phyloP scores from a whole-genome alignment of 2,113 vertebrate genomes.

The Dasyurus viverrinus region DNA sequence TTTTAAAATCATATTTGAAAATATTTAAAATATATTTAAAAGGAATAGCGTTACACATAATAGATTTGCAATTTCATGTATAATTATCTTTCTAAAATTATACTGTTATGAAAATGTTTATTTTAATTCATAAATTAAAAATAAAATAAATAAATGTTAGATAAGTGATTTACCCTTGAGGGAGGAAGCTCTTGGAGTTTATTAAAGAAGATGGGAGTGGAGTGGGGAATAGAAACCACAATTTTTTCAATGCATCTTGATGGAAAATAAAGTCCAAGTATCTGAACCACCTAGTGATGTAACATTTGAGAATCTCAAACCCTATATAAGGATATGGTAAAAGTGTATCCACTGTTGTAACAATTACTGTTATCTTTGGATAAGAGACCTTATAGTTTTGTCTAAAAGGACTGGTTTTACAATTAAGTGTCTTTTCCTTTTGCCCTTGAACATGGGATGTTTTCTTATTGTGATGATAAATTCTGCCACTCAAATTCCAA shows the following conservation, averaged over 20 bases:
- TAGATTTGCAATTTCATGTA: not conserved
- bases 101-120: not conserved
- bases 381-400: not conserved
- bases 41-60: not conserved
- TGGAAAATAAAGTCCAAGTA: not conserved
- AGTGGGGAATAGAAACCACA: not conserved
- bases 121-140: not conserved
- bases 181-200: not conserved
- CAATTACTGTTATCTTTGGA: not conserved
- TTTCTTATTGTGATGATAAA: not conserved
- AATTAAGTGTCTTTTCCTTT: not conserved
- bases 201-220: not conserved
- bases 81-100: not conserved
- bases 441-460: not conserved
- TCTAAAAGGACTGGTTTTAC: not conserved
- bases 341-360: not conserved
- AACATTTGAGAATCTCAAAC: not conserved
- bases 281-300: not conserved
- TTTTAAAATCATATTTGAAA: not conserved
- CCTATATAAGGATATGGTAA: not conserved
- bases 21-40: not conserved
- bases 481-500: not conserved
- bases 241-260: not conserved
- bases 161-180: not conserved
- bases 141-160: not conserved